Conservation (phyloP, 1,140 invertebrate species). For the Trichomalopsis sarcophagae region DNA sequence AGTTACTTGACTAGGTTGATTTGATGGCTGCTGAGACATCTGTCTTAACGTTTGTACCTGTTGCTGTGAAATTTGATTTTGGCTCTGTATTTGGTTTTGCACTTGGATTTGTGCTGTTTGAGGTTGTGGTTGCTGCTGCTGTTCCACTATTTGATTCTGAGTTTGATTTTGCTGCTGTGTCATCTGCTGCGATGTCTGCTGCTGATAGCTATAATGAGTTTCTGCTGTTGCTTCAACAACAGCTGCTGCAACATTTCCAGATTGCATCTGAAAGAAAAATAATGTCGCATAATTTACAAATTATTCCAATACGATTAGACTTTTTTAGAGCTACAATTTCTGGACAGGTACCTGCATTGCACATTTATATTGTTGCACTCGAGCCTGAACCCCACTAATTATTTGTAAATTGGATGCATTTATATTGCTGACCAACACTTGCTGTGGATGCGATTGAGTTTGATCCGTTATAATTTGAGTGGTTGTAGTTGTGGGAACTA, state of each 20-base stretch:
- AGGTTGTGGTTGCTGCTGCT: conserved; percentile 65
- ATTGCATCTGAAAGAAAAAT: conserved; percentile 66
- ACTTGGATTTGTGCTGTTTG: conserved; percentile 73
- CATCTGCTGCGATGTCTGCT: conserved; percentile 69
- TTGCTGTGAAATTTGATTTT: conserved; percentile 73
- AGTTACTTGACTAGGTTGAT: conserved; percentile 64
- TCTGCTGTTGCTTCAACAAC: conserved; percentile 70
- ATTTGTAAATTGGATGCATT: conserved; percentile 76
- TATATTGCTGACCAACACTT: conserved; percentile 75
- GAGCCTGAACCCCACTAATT: conserved; percentile 72
- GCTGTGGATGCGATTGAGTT: conserved; percentile 64
- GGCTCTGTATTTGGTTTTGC: conserved; percentile 70
- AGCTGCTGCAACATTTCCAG: conserved; percentile 69
- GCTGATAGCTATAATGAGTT: conserved; percentile 71
- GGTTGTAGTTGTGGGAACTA: conserved; percentile 49
- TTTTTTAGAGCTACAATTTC: neutral
- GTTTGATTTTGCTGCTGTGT: conserved; percentile 66
- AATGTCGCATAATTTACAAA: neutral
- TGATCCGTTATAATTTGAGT: conserved; percentile 58
- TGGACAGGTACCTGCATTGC: conserved; percentile 69
- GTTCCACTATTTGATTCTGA: conserved; percentile 69
- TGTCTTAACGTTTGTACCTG: conserved; percentile 74
- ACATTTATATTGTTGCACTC: conserved; percentile 75
- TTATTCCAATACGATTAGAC: neutral
- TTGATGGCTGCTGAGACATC: conserved; percentile 67